A percentile compares a stretch with the other conserved stretches of the same genome.
These are phyloP conservation scores for Denticeps clupeoides DNA, from an alignment of 2,797 vertebrate genomes.

Conservation along the genomic window DNA sequence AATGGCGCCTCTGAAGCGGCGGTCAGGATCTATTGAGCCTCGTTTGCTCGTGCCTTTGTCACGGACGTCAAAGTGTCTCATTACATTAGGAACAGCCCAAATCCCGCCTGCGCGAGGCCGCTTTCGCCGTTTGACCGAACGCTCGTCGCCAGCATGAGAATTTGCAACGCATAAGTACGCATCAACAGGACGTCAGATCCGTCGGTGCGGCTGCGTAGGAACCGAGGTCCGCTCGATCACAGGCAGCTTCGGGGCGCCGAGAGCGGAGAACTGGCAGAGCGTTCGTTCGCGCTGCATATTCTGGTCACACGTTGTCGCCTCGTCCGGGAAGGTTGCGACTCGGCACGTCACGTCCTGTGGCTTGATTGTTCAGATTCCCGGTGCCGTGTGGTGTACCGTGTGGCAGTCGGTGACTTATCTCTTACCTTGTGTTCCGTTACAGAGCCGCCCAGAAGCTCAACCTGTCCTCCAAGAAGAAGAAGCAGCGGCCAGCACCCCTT, in stretches of 20 bases:
- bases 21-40: slow-evolving; percentile 6
- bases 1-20: background rate
- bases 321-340: too few species aligned
- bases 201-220: too few species aligned
- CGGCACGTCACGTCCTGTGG: too few species aligned
- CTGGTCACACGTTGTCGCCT: too few species aligned
- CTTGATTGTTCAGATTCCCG: background rate
- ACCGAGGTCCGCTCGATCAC: too few species aligned
- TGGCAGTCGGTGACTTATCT: background rate
- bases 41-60: background rate
- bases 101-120: background rate
- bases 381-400: background rate
- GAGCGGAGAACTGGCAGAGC: too few species aligned
- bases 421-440: slow-evolving; percentile 9
- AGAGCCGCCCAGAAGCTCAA: slow-evolving; percentile 97
- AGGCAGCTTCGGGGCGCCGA: too few species aligned
- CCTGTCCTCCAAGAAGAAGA: slow-evolving; percentile 90
- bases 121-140: background rate
- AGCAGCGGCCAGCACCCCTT: slow-evolving; percentile 65
- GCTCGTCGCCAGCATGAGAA: background rate
- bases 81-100: background rate
- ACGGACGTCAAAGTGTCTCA: slow-evolving; percentile 4
- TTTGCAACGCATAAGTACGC: background rate
- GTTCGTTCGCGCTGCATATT: too few species aligned
- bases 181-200: too few species aligned